Conservation (phyloP, 1,140 invertebrate genomes). For the Pygmarrhopalites habei region DNA sequence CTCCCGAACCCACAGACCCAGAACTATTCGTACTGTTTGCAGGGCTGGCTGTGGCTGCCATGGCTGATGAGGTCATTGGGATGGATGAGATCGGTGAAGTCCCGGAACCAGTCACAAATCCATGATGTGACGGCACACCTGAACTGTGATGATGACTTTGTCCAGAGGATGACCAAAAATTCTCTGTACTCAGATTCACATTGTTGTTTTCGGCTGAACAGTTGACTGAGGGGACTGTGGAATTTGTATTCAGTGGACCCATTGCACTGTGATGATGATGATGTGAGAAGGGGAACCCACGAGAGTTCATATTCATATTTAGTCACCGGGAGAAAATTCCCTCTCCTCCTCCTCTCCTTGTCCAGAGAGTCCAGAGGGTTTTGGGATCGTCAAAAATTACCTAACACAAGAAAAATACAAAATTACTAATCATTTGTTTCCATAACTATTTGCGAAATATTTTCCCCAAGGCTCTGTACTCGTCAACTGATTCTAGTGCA, state of each 20-base stretch:
- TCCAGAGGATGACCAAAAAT: constrained; percentile 18
- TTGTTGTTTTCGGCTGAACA: neutral
- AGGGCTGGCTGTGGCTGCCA: constrained; percentile 26
- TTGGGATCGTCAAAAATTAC: too few species aligned
- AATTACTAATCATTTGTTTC: too few species aligned
- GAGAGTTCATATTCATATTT: constrained; percentile 29
- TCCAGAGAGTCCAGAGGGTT: too few species aligned
- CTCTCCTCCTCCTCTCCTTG: too few species aligned
- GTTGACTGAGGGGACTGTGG: neutral
- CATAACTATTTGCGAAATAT: too few species aligned
- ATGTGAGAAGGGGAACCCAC: constrained; percentile 30
- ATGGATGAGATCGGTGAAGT: constrained; percentile 31
- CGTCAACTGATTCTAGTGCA: too few species aligned
- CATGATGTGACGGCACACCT: too few species aligned
- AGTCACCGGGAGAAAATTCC: too few species aligned
- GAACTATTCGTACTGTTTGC: constrained; percentile 37
- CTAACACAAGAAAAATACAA: too few species aligned
- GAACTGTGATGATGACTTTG: constrained; percentile 14
- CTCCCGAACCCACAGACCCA: constrained; percentile 23
- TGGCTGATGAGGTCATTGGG: constrained; percentile 21
- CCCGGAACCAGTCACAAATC: neutral
- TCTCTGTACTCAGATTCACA: constrained; percentile 5
- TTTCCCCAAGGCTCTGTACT: too few species aligned
- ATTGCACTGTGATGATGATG: constrained; percentile 22
- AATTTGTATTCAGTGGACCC: neutral